A percentile compares a stretch with the other conserved stretches of the same genome.
Evolutionary conservation across 2,797 vertebrate genomes (phyloP).

Genomic region (Melanotaenia maccullochi): DNA sequence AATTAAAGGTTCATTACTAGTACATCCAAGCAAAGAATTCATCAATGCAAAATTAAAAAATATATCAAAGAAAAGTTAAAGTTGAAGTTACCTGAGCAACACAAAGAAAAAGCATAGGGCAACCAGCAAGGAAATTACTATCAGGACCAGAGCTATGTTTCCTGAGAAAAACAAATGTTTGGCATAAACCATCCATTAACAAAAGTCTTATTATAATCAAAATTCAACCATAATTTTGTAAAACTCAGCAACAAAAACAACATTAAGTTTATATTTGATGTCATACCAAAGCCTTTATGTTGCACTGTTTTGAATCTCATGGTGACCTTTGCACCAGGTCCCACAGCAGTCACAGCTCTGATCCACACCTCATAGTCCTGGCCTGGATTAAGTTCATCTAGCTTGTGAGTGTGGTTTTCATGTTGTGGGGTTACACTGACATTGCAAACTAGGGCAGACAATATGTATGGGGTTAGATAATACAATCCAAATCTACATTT

Average conservation of each 20-base stretch:
- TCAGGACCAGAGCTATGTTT: accelerated
- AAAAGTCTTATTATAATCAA: not conserved
- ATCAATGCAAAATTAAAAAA: not conserved
- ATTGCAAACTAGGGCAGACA: slow-evolving; percentile 57
- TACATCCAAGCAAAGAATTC: not conserved
- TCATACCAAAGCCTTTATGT: slow-evolving; percentile 20
- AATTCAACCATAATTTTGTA: not conserved
- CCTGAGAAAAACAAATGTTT: slow-evolving; percentile 37
- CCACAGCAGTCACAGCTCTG: slow-evolving; percentile 70
- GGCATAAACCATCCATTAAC: not conserved
- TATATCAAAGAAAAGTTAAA: not conserved
- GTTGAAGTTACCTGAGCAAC: slow-evolving; percentile 49
- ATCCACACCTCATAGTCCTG: slow-evolving; percentile 73
- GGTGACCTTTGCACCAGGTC: slow-evolving; percentile 58
- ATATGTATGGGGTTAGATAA: slow-evolving; percentile 9
- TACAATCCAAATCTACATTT: not conserved
- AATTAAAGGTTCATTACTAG: not conserved
- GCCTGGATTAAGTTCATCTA: slow-evolving; percentile 50
- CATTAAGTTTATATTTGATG: not conserved
- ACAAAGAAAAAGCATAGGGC: accelerated
- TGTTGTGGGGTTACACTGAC: slow-evolving; percentile 44
- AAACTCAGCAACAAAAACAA: slow-evolving; percentile 3
- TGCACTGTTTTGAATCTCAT: slow-evolving; percentile 50
- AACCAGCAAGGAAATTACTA: accelerated
- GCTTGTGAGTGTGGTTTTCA: not conserved